Percentiles rank a stretch among this genome's conserved stretches.
Conservation (phyloP, 2,888 invertebrate genomes). For the Sphaerophoria rueppellii region DNA sequence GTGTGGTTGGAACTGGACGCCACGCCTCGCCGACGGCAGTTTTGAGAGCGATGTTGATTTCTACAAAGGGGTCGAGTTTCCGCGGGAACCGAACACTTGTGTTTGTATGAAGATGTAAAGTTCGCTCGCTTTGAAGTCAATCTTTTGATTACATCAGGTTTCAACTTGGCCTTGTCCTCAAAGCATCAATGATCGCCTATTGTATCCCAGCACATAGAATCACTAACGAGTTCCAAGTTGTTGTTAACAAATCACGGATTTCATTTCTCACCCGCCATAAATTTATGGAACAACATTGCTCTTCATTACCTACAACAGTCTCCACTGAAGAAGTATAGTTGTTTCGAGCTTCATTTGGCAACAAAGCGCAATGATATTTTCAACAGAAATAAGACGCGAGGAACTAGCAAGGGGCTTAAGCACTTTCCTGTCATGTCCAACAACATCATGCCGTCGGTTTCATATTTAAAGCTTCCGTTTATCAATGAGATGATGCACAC, state of each 20-base stretch:
- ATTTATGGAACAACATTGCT: constrained; percentile 58
- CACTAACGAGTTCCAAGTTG: background rate
- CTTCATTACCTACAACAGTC: constrained; percentile 54
- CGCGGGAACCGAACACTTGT: too few species aligned
- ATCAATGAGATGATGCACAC: constrained; percentile 38
- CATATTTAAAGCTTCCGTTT: constrained; percentile 69
- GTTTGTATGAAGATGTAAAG: background rate
- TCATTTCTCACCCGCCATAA: constrained; percentile 53
- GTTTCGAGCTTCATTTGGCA: background rate
- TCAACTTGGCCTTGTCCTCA: constrained; percentile 57
- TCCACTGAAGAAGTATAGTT: background rate
- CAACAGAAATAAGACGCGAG: constrained; percentile 17
- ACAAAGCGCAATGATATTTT: constrained; percentile 49
- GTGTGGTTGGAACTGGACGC: constrained; percentile 11
- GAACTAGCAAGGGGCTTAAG: background rate
- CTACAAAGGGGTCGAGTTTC: too few species aligned
- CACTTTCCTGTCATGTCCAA: constrained; percentile 19
- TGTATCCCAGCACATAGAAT: background rate
- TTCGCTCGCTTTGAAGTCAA: constrained; percentile 24
- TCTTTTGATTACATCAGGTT: constrained; percentile 12
- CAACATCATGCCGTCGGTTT: constrained; percentile 32
- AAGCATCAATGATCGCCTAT: constrained; percentile 14
- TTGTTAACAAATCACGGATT: background rate
- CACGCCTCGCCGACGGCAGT: background rate
- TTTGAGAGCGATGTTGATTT: background rate